Conservation (phyloP, 1,140 invertebrate species). For the honey bee (Apis mellifera) region Amel_HAv3.1 CM009940.2:937501-938000, state of each 20-base stretch:
- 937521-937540: slow-evolving; percentile 48
- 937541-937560: slow-evolving; percentile 41
- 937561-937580: slow-evolving; percentile 6
- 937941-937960: too few species aligned
- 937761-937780: neutral
- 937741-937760: neutral
- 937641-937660: slow-evolving; percentile 12
- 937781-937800: neutral
- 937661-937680: neutral
- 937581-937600: neutral
- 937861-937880: neutral
- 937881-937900: too few species aligned
- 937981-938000: too few species aligned
- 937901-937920: too few species aligned
- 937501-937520: neutral
- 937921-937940: too few species aligned
- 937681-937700: neutral
- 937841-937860: too few species aligned
- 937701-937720: neutral
- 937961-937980: too few species aligned
- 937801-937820: neutral
- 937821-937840: neutral
- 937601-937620: slow-evolving; percentile 23
- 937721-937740: neutral
- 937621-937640: slow-evolving; percentile 42